These are phyloP conservation scores for Tachysurus vachellii DNA, from an alignment of 2,113 vertebrate species.

Conservation along the genomic window DNA sequence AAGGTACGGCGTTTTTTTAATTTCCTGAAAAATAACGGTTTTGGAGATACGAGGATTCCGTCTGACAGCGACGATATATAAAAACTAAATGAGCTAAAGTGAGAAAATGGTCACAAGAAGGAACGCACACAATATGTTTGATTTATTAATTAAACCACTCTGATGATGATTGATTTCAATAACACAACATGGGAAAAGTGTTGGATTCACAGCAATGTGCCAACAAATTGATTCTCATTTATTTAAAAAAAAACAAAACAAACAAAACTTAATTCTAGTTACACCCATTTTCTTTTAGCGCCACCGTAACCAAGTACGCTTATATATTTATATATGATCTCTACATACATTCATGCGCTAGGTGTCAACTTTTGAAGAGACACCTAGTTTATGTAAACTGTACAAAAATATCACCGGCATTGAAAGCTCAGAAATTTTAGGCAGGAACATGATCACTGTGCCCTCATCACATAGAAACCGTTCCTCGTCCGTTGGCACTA, in stretches of 20 bases:
- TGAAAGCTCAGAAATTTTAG: not conserved
- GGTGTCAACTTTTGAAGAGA: not conserved
- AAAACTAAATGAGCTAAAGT: not conserved
- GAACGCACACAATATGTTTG: not conserved
- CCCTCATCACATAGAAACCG: not conserved
- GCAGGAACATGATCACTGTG: constrained; percentile 2
- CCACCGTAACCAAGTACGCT: not conserved
- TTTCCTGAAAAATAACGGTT: too few species aligned
- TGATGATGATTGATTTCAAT: not conserved
- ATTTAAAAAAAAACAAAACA: not conserved
- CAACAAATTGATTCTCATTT: not conserved
- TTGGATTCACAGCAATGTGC: not conserved
- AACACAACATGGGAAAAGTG: not conserved
- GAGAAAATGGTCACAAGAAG: too few species aligned
- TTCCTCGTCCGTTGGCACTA: not conserved
- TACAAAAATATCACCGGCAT: constrained; percentile 23
- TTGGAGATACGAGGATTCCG: too few species aligned
- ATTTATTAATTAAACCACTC: not conserved
- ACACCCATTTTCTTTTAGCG: not conserved
- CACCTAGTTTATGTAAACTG: constrained; percentile 10
- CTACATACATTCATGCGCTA: too few species aligned
- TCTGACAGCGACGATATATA: too few species aligned
- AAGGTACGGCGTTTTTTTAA: too few species aligned
- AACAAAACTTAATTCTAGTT: not conserved
- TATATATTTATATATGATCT: not conserved